Base-by-base conservation (phyloP, 2,797 vertebrate genomes). In the Leptatherina wallacei region DNA sequence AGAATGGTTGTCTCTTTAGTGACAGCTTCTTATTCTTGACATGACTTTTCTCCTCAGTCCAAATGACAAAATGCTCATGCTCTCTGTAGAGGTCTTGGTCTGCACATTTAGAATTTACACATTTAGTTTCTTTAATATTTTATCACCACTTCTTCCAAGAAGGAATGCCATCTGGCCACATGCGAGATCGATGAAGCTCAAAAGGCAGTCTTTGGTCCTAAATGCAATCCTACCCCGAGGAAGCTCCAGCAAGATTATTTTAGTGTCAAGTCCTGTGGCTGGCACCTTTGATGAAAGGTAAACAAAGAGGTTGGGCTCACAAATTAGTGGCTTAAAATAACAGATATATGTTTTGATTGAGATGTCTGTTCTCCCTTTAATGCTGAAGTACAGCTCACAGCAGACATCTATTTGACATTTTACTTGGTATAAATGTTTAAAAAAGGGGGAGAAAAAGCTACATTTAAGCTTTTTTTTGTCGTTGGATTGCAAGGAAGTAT, bases 131-230 rank as follows among this genome's bases (percentile, higher is more conserved):
- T 92, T 93, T 87, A 93, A 92, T 94, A 92, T 92, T 93, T 93
- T 77, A 91, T 89, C 75, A 55, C 40, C 72, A 82, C 76, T 82
- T 85, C 86, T 82, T 90, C 80, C 86, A 77, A 87, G 88, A 91
- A 91, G 85, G 82, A 71, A 80, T 58, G 79, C 84, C 82, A 85
- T 87, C 90, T 70, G 78, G 61, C 84, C 83, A 69, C 77, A 75
- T 1, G 14, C 74, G 68, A 78, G 90, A 93, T 94, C 91, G 89
- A 93, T 94, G 82, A 77, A 89, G 89, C 93, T 94, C 90, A 93
- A 93, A 92, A 91, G 88, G 83, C 87, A 84, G 73, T 49, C 64
- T 89, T 94, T 88, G 85, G 77, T 83, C 86, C 89, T 77, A 83
- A 91, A 89, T 83, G 73, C 84, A 88, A 90, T 88, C 85, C 72